Evolutionary conservation across 2,888 invertebrate genomes (phyloP).

Genomic region (Noctua comes): DNA sequence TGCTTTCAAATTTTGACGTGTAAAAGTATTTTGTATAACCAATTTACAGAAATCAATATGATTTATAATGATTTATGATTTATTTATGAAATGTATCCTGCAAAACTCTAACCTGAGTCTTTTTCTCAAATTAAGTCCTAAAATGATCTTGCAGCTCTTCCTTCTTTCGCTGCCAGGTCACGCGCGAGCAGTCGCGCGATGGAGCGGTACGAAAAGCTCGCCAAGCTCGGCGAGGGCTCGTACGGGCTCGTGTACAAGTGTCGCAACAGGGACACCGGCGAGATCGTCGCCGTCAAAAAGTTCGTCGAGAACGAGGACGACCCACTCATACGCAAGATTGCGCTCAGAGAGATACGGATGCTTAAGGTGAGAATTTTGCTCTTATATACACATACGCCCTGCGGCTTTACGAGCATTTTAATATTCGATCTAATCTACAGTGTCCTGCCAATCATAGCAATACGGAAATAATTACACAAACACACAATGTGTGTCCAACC

Average conservation of each 20-base stretch:
- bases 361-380: constrained; percentile 93
- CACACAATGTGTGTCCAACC: background rate
- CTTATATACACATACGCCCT: no score
- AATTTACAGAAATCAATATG: no score
- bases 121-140: no score
- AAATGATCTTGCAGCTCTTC: background rate
- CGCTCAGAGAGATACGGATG: constrained; percentile 97
- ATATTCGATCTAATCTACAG: background rate
- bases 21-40: no score
- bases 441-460: background rate
- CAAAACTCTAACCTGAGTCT: background rate
- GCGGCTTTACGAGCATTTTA: background rate
- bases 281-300: constrained; percentile 98
- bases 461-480: constrained; percentile 1
- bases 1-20: no score
- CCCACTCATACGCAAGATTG: constrained; percentile 98
- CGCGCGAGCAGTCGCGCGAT: constrained; percentile 96
- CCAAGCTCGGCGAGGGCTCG: constrained; percentile 98
- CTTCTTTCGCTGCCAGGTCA: constrained; percentile 89
- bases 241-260: constrained; percentile 99
- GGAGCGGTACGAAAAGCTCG: constrained; percentile 98
- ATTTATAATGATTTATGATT: no score
- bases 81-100: background rate
- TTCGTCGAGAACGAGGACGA: constrained; percentile 99
- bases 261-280: constrained; percentile 97